A percentile compares a stretch with the other conserved stretches of the same genome.
phyloP scores from a whole-genome alignment of 2,797 vertebrate genomes.

The Scleropages formosus region DNA sequence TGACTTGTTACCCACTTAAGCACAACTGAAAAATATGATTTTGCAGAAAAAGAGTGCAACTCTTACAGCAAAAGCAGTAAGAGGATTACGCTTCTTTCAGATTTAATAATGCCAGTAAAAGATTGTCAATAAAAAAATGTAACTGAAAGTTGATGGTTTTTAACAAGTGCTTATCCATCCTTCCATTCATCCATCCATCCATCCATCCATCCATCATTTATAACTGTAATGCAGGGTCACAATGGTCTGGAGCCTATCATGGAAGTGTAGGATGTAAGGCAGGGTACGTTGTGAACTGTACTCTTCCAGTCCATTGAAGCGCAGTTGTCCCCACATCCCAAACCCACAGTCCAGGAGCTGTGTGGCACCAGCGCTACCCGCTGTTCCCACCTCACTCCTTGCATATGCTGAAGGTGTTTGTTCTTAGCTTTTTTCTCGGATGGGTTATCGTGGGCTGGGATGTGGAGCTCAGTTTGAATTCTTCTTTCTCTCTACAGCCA shows the following conservation, averaged over 20 bases:
- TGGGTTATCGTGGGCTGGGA: background rate
- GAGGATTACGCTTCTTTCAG: background rate
- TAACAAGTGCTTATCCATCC: too few relatives aligned
- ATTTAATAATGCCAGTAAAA: background rate
- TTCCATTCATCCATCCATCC: too few relatives aligned
- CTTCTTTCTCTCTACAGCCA: constrained; percentile 57
- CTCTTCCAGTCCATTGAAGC: too few relatives aligned
- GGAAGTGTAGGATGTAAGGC: too few relatives aligned
- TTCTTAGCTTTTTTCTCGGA: background rate
- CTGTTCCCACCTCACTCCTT: background rate
- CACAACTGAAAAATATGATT: background rate
- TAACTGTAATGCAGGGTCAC: too few relatives aligned
- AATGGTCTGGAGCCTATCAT: too few relatives aligned
- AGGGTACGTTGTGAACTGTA: too few relatives aligned
- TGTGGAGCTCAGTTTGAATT: constrained; percentile 12
- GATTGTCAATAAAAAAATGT: background rate
- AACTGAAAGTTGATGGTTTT: background rate
- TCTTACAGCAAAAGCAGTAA: background rate
- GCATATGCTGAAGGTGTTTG: background rate
- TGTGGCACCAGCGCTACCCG: too few relatives aligned
- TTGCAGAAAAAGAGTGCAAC: background rate
- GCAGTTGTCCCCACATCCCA: too few relatives aligned
- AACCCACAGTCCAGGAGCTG: too few relatives aligned
- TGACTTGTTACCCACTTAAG: background rate
- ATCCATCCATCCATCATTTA: too few relatives aligned